Conservation (phyloP, 2,113 vertebrate genomes). For the Platysternon megacephalum region DNA sequence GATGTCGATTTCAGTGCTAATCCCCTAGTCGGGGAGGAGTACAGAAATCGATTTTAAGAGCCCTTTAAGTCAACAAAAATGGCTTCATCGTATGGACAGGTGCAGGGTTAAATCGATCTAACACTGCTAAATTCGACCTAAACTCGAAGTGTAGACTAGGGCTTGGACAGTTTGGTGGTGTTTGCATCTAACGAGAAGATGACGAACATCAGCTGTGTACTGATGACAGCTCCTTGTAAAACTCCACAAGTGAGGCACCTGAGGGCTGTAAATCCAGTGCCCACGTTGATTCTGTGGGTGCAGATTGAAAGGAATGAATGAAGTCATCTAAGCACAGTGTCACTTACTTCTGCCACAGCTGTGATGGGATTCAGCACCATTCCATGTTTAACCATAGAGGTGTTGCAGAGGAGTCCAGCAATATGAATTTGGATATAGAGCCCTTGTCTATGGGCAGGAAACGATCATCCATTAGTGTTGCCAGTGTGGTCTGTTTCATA, state of each 20-base stretch:
- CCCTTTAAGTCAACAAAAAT: no score
- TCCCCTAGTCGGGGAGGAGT: no score
- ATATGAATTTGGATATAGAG: slow-evolving; percentile 39
- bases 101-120: no score
- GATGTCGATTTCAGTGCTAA: no score
- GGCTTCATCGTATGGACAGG: no score
- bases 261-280: neutral
- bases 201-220: neutral
- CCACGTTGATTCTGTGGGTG: neutral
- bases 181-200: neutral
- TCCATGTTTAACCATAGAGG: slow-evolving; percentile 46
- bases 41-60: no score
- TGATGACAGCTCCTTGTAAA: neutral
- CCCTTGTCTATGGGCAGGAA: slow-evolving; percentile 19
- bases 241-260: neutral
- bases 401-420: neutral
- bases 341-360: slow-evolving; percentile 26
- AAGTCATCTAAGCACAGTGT: slow-evolving; percentile 20
- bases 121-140: no score
- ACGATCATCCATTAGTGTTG: slow-evolving; percentile 37
- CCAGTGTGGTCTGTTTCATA: neutral
- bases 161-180: fast-evolving
- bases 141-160: no score
- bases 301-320: slow-evolving; percentile 20
- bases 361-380: slow-evolving; percentile 40